These are phyloP conservation scores for Apamea epomidion DNA, from an alignment of 2,888 invertebrate species.

Conservation along the genomic window DNA sequence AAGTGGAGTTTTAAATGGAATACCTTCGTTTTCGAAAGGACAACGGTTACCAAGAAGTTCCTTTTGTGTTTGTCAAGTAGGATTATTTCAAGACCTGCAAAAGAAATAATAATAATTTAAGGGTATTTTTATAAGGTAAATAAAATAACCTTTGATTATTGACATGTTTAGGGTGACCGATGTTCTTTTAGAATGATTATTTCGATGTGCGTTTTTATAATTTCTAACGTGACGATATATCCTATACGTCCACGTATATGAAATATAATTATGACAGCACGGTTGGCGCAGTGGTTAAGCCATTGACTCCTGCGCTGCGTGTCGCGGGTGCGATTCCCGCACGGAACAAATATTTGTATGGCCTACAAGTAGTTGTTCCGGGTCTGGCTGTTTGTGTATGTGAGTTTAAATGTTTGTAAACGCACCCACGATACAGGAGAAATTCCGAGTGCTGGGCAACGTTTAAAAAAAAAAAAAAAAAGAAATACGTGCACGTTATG, in stretches of 20 bases:
- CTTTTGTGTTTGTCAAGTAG: neutral
- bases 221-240: neutral
- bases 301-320: too few relatives aligned
- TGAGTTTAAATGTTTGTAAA: too few relatives aligned
- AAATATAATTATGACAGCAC: neutral
- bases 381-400: too few relatives aligned
- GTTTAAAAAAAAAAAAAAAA: too few relatives aligned
- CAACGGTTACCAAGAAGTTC: neutral
- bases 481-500: neutral
- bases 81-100: neutral
- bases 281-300: too few relatives aligned
- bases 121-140: neutral
- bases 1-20: slow-evolving; percentile 1
- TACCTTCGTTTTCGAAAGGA: slow-evolving; percentile 29
- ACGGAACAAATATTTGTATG: too few relatives aligned
- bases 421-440: too few relatives aligned
- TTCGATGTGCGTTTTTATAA: neutral
- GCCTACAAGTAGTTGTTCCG: too few relatives aligned
- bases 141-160: neutral
- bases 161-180: neutral
- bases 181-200: neutral
- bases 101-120: neutral
- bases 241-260: neutral
- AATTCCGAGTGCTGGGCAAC: too few relatives aligned
- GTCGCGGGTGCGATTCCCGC: too few relatives aligned